Evolutionary conservation across 1,140 invertebrate genomes (phyloP).

Genomic region (Drosophila miranda): DNA sequence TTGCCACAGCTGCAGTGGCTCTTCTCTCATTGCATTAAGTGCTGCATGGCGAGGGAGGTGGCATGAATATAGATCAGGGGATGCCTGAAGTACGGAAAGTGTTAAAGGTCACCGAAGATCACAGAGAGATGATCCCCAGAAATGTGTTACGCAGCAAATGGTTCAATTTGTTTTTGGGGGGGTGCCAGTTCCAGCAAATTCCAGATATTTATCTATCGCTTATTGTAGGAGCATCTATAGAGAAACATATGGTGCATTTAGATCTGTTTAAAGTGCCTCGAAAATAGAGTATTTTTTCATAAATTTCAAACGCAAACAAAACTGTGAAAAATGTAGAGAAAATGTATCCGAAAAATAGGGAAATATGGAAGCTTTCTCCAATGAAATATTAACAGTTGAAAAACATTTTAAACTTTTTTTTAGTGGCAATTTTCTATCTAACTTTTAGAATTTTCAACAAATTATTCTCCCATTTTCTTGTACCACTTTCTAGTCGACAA

Average conservation of each 20-base stretch:
- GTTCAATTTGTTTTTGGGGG: slow-evolving; percentile 22
- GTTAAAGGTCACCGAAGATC: slow-evolving; percentile 53
- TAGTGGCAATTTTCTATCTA: too few relatives aligned
- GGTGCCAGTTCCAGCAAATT: neutral
- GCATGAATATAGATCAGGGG: slow-evolving; percentile 41
- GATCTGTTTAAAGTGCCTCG: slow-evolving; percentile 1
- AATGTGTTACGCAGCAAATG: slow-evolving; percentile 26
- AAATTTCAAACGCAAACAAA: neutral
- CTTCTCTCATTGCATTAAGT: too few relatives aligned
- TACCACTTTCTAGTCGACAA: neutral
- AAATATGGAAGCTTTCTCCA: too few relatives aligned
- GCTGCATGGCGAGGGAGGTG: too few relatives aligned
- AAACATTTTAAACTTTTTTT: too few relatives aligned
- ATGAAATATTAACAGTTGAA: too few relatives aligned
- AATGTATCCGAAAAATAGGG: too few relatives aligned
- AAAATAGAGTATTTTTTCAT: slow-evolving; percentile 4
- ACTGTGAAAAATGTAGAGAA: too few relatives aligned
- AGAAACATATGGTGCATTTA: slow-evolving; percentile 27
- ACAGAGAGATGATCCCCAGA: neutral
- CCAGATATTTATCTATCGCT: slow-evolving; percentile 5
- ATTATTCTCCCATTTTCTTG: slow-evolving; percentile 6
- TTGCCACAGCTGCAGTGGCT: too few relatives aligned
- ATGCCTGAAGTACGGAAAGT: slow-evolving; percentile 34
- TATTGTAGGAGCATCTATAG: slow-evolving; percentile 1
- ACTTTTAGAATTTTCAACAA: neutral